phyloP scores from a whole-genome alignment of 2,888 invertebrate genomes.

The Mythimna vitellina region DNA sequence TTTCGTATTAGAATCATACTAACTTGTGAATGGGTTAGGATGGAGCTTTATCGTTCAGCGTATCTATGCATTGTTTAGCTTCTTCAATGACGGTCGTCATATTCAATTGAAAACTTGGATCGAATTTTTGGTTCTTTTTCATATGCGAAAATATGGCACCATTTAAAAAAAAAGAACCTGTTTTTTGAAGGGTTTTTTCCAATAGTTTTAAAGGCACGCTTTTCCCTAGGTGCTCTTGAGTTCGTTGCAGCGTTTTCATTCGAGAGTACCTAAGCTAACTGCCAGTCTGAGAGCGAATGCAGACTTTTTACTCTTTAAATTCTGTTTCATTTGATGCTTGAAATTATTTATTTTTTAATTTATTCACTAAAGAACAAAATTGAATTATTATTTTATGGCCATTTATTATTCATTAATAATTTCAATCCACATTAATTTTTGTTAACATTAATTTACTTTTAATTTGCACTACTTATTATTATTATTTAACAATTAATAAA shows the following conservation, averaged over 20 bases:
- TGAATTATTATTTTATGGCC: too few relatives aligned
- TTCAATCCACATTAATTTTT: too few relatives aligned
- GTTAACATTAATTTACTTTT: too few relatives aligned
- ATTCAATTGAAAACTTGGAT: not conserved
- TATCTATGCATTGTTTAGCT: too few relatives aligned
- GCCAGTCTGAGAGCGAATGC: conserved; percentile 4
- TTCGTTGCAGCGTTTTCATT: conserved; percentile 32
- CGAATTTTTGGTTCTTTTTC: not conserved
- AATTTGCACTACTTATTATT: too few relatives aligned
- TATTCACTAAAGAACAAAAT: not conserved
- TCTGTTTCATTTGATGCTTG: not conserved
- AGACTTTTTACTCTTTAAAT: not conserved
- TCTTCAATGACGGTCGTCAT: not conserved
- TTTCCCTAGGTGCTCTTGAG: conserved; percentile 19
- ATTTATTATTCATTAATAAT: too few relatives aligned
- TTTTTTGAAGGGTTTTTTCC: conserved; percentile 15
- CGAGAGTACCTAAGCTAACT: conserved; percentile 17
- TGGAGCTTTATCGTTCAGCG: too few relatives aligned
- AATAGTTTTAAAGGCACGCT: conserved; percentile 7
- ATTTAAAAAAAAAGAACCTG: too few relatives aligned
- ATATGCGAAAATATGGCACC: too few relatives aligned
- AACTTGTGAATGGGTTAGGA: too few relatives aligned
- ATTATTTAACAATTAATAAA: too few relatives aligned
- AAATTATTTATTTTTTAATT: not conserved
- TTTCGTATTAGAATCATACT: too few relatives aligned